Evolutionary conservation across 2,113 vertebrate species (phyloP), one percentile per base, ranked within the genome.

Genomic region (Mirza zaza): DNA sequence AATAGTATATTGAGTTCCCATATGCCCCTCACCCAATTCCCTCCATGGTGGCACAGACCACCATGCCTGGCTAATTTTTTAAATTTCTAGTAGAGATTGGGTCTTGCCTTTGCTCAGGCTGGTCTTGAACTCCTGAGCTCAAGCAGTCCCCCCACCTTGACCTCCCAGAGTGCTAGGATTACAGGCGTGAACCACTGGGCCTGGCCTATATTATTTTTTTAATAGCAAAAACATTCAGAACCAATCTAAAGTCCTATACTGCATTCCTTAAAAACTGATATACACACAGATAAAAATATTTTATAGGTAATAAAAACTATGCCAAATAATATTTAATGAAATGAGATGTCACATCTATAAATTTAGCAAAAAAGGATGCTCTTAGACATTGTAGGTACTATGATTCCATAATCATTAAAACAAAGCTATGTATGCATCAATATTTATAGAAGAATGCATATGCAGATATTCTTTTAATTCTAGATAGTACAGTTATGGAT

Each of bases 401-500:
- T 90, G 15, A 71, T 59, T 91, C 21, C 32, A 48, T 86, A 93
- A 91, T 95, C 73, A 82, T 85, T 89, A 82, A 94, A 95, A 88
- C 20, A 85, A 73, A 94, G 65, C 39, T 87, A 18, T 76, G 8
- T 81, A 94, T 94, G 21, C 71, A 75, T 77, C 27, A 93, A 8
- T 89, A 75, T 95, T 96, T 86, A 61, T 90, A 68, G 70, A 94
- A 87, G 21, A 95, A 63, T 95, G 52, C 10, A 15, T 96, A 67
- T 73, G 57, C 14, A 90, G 15, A 65, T 92, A 76, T 59, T 95
- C 67, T 45, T 34, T 95, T 96, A 57, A 76, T 76, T 92, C 32
- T 86, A 86, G 75, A 42, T 94, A 80, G 6, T 65, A 57, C 25
- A 97, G 55, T 90, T 87, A 63, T 63, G 13, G 14, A 9, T 67